Evolutionary conservation across 2,113 vertebrate species (phyloP), one percentile per base, ranked within the genome.

Genomic region (Petromus typicus): DNA sequence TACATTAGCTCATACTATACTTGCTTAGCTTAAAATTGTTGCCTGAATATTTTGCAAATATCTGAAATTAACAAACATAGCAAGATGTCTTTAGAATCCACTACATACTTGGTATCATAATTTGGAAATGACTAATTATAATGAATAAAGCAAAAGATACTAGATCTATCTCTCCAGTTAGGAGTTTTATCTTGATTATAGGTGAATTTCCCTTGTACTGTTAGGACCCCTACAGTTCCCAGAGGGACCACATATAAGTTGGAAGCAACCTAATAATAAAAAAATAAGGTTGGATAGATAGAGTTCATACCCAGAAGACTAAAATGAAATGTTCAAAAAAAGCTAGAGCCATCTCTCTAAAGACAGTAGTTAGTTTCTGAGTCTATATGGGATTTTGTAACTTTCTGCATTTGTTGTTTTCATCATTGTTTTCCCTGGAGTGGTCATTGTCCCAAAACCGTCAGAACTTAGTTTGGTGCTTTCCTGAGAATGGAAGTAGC

Each of bases 31-130:
- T 96, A n/a, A 75, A 88, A 67, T 59, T 69, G 5, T 94, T 93
- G 59, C 11, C 7, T 64, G n/a, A 57, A 86, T 67, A 93, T 89
- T 95, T 95, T 96, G 20, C 22, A 96, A 61, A 69, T 93, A 89
- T 76, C 18, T 69, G 54, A 95, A 89, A 82, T 93, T 63, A 45
- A 2, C 80, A 90, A 82, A 66, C 94, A 66, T 5, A 34, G 37
- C 64, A 85, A 7, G 4, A 32, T 94, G 11, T 69, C 45, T 91
- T 83, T 67, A 86, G 34, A 80, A 32, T 91, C 45, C 86, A 1
- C 30, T 79, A 1, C 27, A 22, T 75, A 66, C 37, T 54, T 88
- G 17, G 9, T 93, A 63, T 61, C 63, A n/a, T 45, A 18, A 69
- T 69, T 87, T 48, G 22, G 45, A 10, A 11, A 25, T 90, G 34